Percentiles rank a stretch among this genome's conserved stretches.
Conservation (phyloP, 2,888 invertebrate genomes). For the Lycia hirtaria region DNA sequence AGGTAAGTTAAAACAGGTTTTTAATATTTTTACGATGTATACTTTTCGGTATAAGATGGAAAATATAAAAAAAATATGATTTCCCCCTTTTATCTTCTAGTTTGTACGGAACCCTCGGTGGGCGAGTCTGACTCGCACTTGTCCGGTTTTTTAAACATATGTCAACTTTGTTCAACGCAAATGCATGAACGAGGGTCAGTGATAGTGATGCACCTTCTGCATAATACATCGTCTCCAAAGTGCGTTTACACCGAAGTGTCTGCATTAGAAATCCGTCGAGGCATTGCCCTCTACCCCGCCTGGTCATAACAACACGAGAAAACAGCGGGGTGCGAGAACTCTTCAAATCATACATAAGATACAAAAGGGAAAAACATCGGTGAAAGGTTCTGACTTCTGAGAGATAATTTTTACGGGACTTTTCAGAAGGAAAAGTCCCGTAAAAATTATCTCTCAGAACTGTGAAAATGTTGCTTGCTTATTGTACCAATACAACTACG, state of each 20-base stretch:
- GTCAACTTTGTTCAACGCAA: conserved; percentile 42
- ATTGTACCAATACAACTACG: too few species aligned
- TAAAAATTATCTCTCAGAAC: too few species aligned
- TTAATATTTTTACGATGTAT: too few species aligned
- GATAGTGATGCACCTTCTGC: conserved; percentile 63
- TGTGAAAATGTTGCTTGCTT: too few species aligned
- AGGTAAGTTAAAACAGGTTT: too few species aligned
- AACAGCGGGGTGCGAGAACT: conserved; percentile 31
- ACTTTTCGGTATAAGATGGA: too few species aligned
- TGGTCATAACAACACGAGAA: conserved; percentile 19
- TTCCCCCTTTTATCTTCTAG: too few species aligned
- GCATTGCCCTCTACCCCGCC: conserved; percentile 27
- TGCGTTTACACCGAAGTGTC: conserved; percentile 72
- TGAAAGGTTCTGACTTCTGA: background rate
- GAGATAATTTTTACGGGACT: background rate
- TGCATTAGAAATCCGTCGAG: conserved; percentile 55
- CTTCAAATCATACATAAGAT: conserved; percentile 22
- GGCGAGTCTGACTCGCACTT: too few species aligned
- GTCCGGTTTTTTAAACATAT: too few species aligned
- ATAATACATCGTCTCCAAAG: conserved; percentile 66
- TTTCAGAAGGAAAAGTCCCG: too few species aligned
- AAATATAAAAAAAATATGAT: too few species aligned
- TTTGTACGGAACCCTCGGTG: too few species aligned
- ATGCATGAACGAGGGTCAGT: conserved; percentile 56
- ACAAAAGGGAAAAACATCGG: conserved; percentile 2